phyloP scores from a whole-genome alignment of 2,888 invertebrate genomes.

The Drosophila histrio region DNA sequence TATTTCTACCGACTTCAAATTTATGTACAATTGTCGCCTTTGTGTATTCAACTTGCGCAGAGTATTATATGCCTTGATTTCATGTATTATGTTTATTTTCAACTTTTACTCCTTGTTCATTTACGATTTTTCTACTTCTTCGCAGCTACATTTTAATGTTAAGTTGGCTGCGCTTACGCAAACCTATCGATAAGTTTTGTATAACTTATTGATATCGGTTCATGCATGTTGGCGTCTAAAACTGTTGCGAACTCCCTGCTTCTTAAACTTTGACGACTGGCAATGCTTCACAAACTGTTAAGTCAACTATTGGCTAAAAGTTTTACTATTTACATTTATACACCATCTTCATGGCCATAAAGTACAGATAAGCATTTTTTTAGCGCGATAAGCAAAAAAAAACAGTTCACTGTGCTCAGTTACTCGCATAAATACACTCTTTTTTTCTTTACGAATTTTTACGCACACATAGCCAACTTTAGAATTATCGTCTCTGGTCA shows the following conservation, averaged over 20 bases:
- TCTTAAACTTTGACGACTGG: slow-evolving; percentile 8
- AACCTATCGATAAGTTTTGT: slow-evolving; percentile 48
- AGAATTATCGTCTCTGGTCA: slow-evolving; percentile 13
- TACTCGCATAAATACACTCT: slow-evolving; percentile 12
- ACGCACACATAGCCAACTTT: slow-evolving; percentile 14
- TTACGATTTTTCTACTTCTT: slow-evolving; percentile 61
- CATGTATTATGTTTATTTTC: slow-evolving; percentile 51
- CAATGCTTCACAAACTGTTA: slow-evolving; percentile 35
- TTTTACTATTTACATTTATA: not conserved
- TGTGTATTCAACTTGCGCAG: slow-evolving; percentile 21
- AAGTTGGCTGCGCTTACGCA: slow-evolving; percentile 59
- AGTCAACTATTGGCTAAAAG: slow-evolving; percentile 2
- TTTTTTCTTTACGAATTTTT: slow-evolving; percentile 24
- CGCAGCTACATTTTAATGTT: slow-evolving; percentile 54
- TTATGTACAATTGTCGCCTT: slow-evolving; percentile 42
- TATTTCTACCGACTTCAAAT: slow-evolving; percentile 25
- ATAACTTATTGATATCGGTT: slow-evolving; percentile 38
- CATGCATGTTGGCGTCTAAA: slow-evolving; percentile 35
- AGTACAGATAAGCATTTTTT: not conserved
- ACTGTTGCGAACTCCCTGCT: slow-evolving; percentile 34
- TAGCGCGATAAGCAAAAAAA: not conserved
- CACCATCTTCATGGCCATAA: not conserved
- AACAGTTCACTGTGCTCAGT: not conserved
- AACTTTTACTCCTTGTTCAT: slow-evolving; percentile 57
- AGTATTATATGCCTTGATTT: slow-evolving; percentile 16